Percentiles rank a stretch among this genome's conserved stretches.
phyloP scores from a whole-genome alignment of 2,888 invertebrate genomes.

The Xestia rhomboidea region DNA sequence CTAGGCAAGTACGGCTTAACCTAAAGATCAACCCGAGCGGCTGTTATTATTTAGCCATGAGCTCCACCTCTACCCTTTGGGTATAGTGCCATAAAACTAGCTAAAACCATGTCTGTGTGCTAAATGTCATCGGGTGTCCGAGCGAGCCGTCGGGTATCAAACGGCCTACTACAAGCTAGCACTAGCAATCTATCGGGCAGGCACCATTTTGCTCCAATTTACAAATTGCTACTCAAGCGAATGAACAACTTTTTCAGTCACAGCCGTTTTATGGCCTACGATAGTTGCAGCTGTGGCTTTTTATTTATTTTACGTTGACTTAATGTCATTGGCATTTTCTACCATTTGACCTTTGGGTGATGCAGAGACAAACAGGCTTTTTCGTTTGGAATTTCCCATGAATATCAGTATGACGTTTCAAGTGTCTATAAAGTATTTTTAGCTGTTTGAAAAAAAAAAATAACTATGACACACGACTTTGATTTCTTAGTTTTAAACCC shows the following conservation, averaged over 20 bases:
- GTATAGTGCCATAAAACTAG: background rate
- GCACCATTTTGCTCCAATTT: slow-evolving; percentile 35
- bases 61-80: too few relatives aligned
- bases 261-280: slow-evolving; percentile 1
- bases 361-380: background rate
- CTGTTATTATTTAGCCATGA: too few relatives aligned
- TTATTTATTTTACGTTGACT: background rate
- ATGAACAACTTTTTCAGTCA: slow-evolving; percentile 25
- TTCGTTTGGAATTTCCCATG: background rate
- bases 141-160: background rate
- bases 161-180: background rate
- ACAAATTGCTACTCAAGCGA: slow-evolving; percentile 37
- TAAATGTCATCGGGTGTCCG: background rate
- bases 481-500: background rate
- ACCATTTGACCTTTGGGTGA: background rate
- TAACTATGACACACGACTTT: background rate
- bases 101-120: background rate
- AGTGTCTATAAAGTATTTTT: background rate
- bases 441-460: background rate
- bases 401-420: background rate
- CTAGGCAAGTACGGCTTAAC: too few relatives aligned
- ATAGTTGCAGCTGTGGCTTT: slow-evolving; percentile 32
- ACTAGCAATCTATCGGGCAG: slow-evolving; percentile 1
- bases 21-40: too few relatives aligned
- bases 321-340: background rate